These are phyloP conservation scores for Drosophila ogumai DNA, from an alignment of 1,140 invertebrate genomes.

Conservation along the genomic window DNA sequence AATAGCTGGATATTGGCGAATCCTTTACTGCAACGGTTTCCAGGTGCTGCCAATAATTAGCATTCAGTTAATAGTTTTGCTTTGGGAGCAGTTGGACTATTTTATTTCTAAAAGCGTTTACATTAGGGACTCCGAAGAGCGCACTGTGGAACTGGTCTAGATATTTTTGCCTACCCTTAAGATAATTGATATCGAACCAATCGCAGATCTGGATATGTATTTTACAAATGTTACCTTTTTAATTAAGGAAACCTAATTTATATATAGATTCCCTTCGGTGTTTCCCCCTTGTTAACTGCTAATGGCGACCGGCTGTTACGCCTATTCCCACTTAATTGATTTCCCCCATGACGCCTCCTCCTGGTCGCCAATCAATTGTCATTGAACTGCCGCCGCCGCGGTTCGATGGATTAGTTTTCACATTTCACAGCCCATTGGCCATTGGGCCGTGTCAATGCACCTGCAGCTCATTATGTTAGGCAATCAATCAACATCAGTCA, in stretches of 20 bases:
- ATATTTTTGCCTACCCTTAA: neutral
- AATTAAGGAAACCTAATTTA: constrained; percentile 31
- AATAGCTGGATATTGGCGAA: constrained; percentile 47
- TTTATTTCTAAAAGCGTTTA: constrained; percentile 52
- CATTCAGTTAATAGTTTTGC: constrained; percentile 74
- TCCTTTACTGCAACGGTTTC: constrained; percentile 19
- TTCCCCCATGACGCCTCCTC: constrained; percentile 20
- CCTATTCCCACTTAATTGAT: constrained; percentile 44
- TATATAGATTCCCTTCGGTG: constrained; percentile 17
- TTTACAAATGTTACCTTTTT: constrained; percentile 19
- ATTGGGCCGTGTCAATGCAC: constrained; percentile 18
- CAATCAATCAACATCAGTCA: constrained; percentile 46
- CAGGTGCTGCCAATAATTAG: constrained; percentile 70
- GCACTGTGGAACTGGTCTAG: constrained; percentile 11
- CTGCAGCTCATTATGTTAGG: constrained; percentile 32
- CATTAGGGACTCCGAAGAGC: constrained; percentile 15
- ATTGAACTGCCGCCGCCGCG: constrained; percentile 8
- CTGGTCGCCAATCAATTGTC: constrained; percentile 40
- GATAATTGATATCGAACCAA: no score
- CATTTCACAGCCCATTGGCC: constrained; percentile 28
- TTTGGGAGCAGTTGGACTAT: constrained; percentile 28
- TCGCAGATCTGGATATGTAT: neutral
- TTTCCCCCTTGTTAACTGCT: constrained; percentile 7
- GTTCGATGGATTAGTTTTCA: constrained; percentile 41
- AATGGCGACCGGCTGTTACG: constrained; percentile 30